These are phyloP conservation scores for Rhynchonycteris naso DNA, from an alignment of 2,797 vertebrate species.

Conservation along the genomic window DNA sequence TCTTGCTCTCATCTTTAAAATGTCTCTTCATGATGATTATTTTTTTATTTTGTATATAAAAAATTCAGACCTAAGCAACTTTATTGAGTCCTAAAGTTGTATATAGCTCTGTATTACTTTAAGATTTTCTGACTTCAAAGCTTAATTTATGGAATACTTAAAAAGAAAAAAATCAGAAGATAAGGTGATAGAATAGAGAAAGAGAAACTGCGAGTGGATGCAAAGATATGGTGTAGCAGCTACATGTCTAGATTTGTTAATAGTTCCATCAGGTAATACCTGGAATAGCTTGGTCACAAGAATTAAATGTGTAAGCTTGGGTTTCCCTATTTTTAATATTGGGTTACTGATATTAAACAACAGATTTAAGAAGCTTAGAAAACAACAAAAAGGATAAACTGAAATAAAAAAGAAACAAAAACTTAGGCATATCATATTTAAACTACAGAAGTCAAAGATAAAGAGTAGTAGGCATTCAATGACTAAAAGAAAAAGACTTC, in stretches of 20 bases:
- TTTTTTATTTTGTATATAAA: background rate
- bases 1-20: background rate
- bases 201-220: background rate
- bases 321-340: background rate
- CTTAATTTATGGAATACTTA: background rate
- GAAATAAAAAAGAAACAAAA: background rate
- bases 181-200: background rate
- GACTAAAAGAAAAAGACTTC: background rate
- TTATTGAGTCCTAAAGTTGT: background rate
- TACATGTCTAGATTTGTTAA: background rate
- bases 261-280: background rate
- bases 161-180: background rate
- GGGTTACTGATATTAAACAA: background rate
- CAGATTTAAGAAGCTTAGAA: background rate
- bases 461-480: background rate
- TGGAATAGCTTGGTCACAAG: background rate
- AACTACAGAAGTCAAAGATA: background rate
- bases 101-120: background rate
- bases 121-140: background rate
- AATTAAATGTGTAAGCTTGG: background rate
- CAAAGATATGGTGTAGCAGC: background rate
- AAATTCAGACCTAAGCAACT: background rate
- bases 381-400: background rate
- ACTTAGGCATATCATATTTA: background rate
- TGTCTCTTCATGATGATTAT: background rate